phyloP scores from a whole-genome alignment of 2,888 invertebrate species.

The Laothoe populi region DNA sequence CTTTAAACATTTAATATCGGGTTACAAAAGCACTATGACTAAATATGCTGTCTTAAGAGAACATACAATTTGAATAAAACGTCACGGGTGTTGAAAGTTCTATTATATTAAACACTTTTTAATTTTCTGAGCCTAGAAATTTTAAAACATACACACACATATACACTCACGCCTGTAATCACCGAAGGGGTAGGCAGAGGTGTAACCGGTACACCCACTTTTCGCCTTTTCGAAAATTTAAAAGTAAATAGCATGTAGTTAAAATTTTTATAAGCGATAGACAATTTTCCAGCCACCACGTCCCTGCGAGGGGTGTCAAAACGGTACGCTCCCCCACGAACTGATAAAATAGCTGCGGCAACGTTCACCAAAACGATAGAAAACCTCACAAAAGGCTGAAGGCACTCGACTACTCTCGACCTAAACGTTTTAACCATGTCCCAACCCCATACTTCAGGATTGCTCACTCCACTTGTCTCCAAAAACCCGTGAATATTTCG shows the following conservation, averaged over 20 bases:
- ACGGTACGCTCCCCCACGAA: slow-evolving; percentile 70
- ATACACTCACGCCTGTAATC: too few species aligned
- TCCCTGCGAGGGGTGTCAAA: slow-evolving; percentile 69
- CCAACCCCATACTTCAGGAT: slow-evolving; percentile 79
- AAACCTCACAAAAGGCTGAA: slow-evolving; percentile 79
- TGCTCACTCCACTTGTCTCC: slow-evolving; percentile 85
- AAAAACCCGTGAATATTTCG: slow-evolving; percentile 76
- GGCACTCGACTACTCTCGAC: slow-evolving; percentile 74
- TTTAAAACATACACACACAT: too few species aligned
- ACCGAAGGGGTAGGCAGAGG: too few species aligned
- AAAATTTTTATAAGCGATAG: slow-evolving; percentile 29
- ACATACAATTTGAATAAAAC: too few species aligned
- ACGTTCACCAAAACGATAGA: slow-evolving; percentile 77
- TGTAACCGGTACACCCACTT: too few species aligned
- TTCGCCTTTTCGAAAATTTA: too few species aligned
- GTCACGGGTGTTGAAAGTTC: too few species aligned
- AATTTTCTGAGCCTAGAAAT: too few species aligned
- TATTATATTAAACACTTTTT: too few species aligned
- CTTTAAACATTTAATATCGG: too few species aligned
- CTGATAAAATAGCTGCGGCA: slow-evolving; percentile 79
- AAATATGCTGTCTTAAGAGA: too few species aligned
- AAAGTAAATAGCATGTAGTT: neutral
- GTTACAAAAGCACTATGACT: too few species aligned
- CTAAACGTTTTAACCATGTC: slow-evolving; percentile 84
- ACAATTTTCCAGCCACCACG: slow-evolving; percentile 56